Evolutionary conservation across 2,797 vertebrate species (phyloP).

Genomic region (Echeneis naucrates): DNA sequence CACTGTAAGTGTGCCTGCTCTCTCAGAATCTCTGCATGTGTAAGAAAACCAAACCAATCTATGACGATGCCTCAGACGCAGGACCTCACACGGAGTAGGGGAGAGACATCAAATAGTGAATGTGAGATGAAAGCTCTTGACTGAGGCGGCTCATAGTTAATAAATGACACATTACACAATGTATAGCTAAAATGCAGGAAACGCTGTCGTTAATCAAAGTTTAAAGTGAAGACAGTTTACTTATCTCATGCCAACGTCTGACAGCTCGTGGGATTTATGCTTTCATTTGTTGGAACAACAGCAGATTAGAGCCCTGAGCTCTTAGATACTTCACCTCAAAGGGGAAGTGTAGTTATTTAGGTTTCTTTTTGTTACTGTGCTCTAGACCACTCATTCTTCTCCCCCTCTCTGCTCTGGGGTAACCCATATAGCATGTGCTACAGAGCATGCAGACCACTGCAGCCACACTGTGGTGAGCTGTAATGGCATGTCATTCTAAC

Average conservation of each 20-base stretch:
- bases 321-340: conserved; percentile 63
- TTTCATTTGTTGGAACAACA: conserved; percentile 58
- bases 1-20: conserved; percentile 87
- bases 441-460: conserved; percentile 58
- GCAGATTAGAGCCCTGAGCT: conserved; percentile 51
- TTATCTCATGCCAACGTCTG: conserved; percentile 28
- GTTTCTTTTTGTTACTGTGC: conserved; percentile 72
- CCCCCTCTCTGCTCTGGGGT: conserved; percentile 46
- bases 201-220: conserved; percentile 20
- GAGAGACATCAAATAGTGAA: not conserved
- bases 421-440: conserved; percentile 68
- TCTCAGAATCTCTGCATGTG: not conserved
- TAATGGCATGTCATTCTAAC: conserved; percentile 84
- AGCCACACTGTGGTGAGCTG: conserved; percentile 71
- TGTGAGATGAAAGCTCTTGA: conserved; percentile 34
- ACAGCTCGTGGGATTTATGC: conserved; percentile 47
- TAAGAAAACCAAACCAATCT: conserved; percentile 4
- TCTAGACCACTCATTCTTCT: conserved; percentile 52
- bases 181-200: conserved; percentile 27
- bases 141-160: conserved; percentile 11
- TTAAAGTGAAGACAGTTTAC: conserved; percentile 43
- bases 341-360: conserved; percentile 71
- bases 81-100: conserved; percentile 1
- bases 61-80: conserved; percentile 8
- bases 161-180: conserved; percentile 37